Percentiles rank a stretch among this genome's conserved stretches.
Conservation (phyloP, 1,140 invertebrate genomes). For the Orussus abietinus region DNA sequence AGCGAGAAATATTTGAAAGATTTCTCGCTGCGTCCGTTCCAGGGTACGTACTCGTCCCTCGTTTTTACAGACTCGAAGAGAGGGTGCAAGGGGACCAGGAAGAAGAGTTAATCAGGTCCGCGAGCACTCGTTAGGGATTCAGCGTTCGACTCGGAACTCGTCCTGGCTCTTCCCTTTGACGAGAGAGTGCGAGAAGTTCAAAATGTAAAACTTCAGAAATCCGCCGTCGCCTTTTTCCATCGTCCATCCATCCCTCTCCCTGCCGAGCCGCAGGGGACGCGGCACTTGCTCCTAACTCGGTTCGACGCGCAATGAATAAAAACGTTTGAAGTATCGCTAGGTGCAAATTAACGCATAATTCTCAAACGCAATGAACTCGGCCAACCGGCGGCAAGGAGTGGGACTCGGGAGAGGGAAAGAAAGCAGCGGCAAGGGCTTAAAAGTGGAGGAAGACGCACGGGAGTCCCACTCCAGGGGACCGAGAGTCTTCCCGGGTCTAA, state of each 20-base stretch:
- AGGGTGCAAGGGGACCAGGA: neutral
- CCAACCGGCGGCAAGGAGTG: constrained; percentile 4
- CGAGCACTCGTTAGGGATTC: constrained; percentile 47
- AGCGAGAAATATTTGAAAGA: too few relatives aligned
- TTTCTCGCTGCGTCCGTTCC: too few relatives aligned
- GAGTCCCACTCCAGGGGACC: neutral
- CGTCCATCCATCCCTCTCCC: neutral
- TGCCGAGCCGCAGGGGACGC: neutral
- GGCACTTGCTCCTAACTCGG: constrained; percentile 33
- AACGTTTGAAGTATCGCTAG: constrained; percentile 54
- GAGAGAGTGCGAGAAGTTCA: constrained; percentile 20
- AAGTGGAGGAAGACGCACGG: too few relatives aligned
- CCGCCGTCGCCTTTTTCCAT: constrained; percentile 6
- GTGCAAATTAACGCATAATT: constrained; percentile 55
- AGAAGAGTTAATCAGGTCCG: constrained; percentile 43
- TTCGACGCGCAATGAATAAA: constrained; percentile 53
- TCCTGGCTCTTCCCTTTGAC: too few relatives aligned
- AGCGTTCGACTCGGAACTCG: too few relatives aligned
- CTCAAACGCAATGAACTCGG: constrained; percentile 51
- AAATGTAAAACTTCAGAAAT: constrained; percentile 37
- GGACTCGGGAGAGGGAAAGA: too few relatives aligned
- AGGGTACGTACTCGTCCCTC: constrained; percentile 23
- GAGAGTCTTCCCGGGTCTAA: constrained; percentile 11
- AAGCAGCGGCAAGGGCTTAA: too few relatives aligned
- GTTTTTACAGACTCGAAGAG: constrained; percentile 5